Base-by-base conservation (phyloP, 2,113 vertebrate species). In the Uria aalge region DNA sequence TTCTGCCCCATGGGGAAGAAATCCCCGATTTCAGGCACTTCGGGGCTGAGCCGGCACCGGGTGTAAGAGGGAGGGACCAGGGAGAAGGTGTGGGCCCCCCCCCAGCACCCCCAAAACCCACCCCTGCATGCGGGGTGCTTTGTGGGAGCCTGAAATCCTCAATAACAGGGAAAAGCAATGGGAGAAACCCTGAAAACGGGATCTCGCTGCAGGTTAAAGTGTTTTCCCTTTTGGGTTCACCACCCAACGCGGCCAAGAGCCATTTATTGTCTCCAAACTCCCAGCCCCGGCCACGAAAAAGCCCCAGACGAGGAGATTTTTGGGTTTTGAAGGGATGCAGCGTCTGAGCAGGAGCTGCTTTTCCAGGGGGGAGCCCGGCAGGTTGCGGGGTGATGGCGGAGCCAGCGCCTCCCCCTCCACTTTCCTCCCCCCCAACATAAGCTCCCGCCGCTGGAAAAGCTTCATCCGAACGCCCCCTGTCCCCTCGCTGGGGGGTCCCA, bases 71-170 rank as follows among this genome's bases (percentile, higher is more conserved):
- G 38, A 43, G 34, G 40, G 53, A 45, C 3, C 6, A 4, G 68
- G 68, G 23, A 22, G 38, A 21, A 45, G 63, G 32, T 5, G 23
- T 3, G 9, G 3, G 23, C 22, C 5, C 11, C 55, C 19, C 30
- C 15, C 11, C 23, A 9, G 20, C 47, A 19, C 13, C 48, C 50
- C 66, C 55, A 16, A 27, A 34, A 10, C 55, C 13, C 53, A 23
- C 40, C 27, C 40, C 23, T 9, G 56, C 5, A 11, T 5, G 6
- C 11, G 8, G 62, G 38, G 48, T 19, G 5, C 62, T 66, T 20
- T 3, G 11, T 10, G 40, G 40, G 40, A 40, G 40, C 40, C 7
- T 1, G 10, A 38, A 47, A 47, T 1, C 22, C 21, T 5, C 4
- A 21, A 3, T 8, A 12, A 32, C 5, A 2, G 64, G 53, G 43